phyloP scores from a whole-genome alignment of 2,888 invertebrate species.

The Cephus pulcher region DNA sequence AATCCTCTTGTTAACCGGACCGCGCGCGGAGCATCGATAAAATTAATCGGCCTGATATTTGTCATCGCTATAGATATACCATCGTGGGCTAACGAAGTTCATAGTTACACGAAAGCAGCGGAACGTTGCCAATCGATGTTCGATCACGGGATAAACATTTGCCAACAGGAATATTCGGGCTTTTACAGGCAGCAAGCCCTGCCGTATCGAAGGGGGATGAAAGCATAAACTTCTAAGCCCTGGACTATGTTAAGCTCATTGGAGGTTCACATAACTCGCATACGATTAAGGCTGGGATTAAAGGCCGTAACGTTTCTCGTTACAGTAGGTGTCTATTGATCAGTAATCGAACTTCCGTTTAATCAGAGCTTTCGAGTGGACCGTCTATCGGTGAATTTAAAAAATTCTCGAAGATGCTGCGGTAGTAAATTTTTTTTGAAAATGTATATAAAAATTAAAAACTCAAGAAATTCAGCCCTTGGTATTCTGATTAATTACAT shows the following conservation, averaged over 20 bases:
- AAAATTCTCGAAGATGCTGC: not conserved
- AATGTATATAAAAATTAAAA: not conserved
- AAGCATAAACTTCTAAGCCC: slow-evolving; percentile 14
- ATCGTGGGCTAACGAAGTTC: not conserved
- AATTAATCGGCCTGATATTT: not conserved
- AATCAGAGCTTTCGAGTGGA: not conserved
- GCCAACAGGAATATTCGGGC: not conserved
- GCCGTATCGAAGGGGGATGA: slow-evolving; percentile 12
- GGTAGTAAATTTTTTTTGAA: not conserved
- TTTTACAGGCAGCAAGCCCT: not conserved
- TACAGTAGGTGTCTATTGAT: not conserved
- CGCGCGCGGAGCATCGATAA: not conserved
- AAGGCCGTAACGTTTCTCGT: not conserved
- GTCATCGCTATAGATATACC: not conserved
- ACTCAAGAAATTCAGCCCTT: not conserved
- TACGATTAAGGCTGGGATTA: not conserved
- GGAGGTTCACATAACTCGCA: not conserved
- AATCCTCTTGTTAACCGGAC: not conserved
- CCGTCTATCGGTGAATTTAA: not conserved
- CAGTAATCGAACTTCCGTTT: not conserved
- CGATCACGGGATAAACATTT: not conserved
- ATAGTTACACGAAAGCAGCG: not conserved
- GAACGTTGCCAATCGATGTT: not conserved
- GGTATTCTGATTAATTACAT: not conserved
- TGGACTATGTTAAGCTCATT: not conserved